These are phyloP conservation scores for Geococcyx californianus DNA, from an alignment of 2,113 vertebrate genomes.

Conservation along the genomic window DNA sequence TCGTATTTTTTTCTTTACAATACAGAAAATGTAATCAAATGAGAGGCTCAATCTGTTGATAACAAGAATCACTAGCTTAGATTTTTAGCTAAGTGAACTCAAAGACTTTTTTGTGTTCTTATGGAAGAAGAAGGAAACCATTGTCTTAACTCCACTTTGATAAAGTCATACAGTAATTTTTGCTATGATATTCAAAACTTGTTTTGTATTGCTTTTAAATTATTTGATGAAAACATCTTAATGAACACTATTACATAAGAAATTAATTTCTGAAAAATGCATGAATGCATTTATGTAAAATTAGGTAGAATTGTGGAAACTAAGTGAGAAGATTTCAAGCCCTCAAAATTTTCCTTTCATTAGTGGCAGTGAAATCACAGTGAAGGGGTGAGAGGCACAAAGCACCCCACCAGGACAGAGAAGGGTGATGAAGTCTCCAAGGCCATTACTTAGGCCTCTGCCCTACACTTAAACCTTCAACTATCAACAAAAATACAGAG, in stretches of 20 bases:
- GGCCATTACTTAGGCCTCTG: not conserved
- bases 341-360: not conserved
- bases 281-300: not conserved
- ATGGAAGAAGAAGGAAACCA: not conserved
- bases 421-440: not conserved
- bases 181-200: not conserved
- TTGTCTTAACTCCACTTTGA: not conserved
- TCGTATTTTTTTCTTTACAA: not conserved
- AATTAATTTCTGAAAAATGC: not conserved
- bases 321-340: not conserved
- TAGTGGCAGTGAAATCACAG: not conserved
- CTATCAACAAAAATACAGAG: not conserved
- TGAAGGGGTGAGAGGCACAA: not conserved
- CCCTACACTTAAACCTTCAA: not conserved
- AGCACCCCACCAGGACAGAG: too few relatives aligned
- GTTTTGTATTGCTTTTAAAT: not conserved
- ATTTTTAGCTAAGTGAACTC: not conserved
- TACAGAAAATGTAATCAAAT: not conserved
- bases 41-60: not conserved
- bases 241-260: not conserved
- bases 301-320: not conserved
- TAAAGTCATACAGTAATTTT: not conserved
- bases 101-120: not conserved
- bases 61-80: not conserved
- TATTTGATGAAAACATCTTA: not conserved